These are phyloP conservation scores for fruit fly (Drosophila melanogaster) DNA, from an alignment of 1,140 invertebrate species.

Conservation along the genomic window DNA sequence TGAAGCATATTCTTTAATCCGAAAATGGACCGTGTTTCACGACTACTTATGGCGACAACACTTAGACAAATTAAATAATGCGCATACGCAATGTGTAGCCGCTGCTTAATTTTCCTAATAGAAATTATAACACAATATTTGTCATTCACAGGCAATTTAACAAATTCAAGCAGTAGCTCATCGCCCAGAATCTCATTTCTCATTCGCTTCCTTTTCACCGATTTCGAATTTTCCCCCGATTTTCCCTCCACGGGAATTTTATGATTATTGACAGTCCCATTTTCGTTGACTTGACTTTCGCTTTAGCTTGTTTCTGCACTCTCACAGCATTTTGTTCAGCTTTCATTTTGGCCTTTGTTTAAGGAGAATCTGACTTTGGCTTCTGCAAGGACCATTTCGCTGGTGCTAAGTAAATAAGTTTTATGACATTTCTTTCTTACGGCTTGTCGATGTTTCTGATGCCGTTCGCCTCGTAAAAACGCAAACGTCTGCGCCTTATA, in stretches of 20 bases:
- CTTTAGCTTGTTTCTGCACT: slow-evolving; percentile 27
- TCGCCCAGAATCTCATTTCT: slow-evolving; percentile 7
- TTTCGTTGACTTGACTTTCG: slow-evolving; percentile 63
- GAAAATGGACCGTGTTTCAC: slow-evolving; percentile 51
- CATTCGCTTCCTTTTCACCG: slow-evolving; percentile 8
- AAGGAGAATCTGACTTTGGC: slow-evolving; percentile 25
- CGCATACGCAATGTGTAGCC: slow-evolving; percentile 68
- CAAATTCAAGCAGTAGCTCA: slow-evolving; percentile 54
- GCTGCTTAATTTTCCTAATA: slow-evolving; percentile 77
- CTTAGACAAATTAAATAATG: slow-evolving; percentile 79
- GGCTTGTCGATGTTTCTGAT: slow-evolving; percentile 18
- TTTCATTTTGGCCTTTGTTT: slow-evolving; percentile 68
- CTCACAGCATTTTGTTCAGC: slow-evolving; percentile 24
- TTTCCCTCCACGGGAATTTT: slow-evolving; percentile 45
- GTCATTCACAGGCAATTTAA: slow-evolving; percentile 82
- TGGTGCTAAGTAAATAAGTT: slow-evolving; percentile 81
- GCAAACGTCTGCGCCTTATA: slow-evolving; percentile 57
- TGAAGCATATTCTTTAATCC: slow-evolving; percentile 28
- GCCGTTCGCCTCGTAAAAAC: slow-evolving; percentile 64
- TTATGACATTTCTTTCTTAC: slow-evolving; percentile 71
- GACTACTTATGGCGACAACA: slow-evolving; percentile 58
- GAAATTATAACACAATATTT: slow-evolving; percentile 83
- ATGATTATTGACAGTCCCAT: slow-evolving; percentile 70
- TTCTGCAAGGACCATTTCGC: slow-evolving; percentile 48
- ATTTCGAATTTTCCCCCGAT: neutral